A percentile compares a stretch with the other conserved stretches of the same genome.
These are phyloP conservation scores for Paramuricea clavata DNA, from an alignment of 92 coral and sea anemone genomes.

Conservation along the genomic window DNA sequence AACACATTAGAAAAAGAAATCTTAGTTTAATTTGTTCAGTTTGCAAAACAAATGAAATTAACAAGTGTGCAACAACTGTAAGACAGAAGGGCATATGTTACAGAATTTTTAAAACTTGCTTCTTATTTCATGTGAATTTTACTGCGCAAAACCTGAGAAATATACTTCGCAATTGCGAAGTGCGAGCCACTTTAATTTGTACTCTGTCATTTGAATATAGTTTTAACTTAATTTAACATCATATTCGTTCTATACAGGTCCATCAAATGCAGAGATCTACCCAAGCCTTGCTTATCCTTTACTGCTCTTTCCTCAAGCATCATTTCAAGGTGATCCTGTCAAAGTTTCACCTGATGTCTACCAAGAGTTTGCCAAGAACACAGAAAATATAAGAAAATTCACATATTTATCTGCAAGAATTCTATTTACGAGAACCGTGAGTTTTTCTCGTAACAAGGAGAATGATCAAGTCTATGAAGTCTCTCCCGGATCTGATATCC, in stretches of 20 bases:
- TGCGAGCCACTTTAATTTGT: no score
- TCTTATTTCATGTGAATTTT: no score
- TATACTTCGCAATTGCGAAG: no score
- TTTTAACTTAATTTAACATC: no score
- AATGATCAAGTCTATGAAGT: conserved; percentile 60
- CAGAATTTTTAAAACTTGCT: no score
- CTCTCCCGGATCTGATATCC: conserved; percentile 85
- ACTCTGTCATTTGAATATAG: no score
- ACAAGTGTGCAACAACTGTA: no score
- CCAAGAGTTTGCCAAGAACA: conserved; percentile 83
- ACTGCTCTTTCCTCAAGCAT: conserved; percentile 80
- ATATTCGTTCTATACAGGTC: conserved; percentile 66
- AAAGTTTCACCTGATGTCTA: conserved; percentile 74
- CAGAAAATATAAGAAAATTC: conserved; percentile 70
- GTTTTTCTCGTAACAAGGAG: conserved; percentile 82
- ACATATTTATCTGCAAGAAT: conserved; percentile 83
- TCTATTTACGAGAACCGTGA: conserved; percentile 77
- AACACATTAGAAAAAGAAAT: no score
- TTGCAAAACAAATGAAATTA: no score
- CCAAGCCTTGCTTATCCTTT: conserved; percentile 86
- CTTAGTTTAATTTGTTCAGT: no score
- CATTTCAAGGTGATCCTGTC: conserved; percentile 79
- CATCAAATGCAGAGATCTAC: conserved; percentile 55
- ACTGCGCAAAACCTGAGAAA: no score
- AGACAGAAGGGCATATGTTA: no score